Conservation (phyloP, 2,113 vertebrate genomes). For the Stigmatopora nigra region DNA sequence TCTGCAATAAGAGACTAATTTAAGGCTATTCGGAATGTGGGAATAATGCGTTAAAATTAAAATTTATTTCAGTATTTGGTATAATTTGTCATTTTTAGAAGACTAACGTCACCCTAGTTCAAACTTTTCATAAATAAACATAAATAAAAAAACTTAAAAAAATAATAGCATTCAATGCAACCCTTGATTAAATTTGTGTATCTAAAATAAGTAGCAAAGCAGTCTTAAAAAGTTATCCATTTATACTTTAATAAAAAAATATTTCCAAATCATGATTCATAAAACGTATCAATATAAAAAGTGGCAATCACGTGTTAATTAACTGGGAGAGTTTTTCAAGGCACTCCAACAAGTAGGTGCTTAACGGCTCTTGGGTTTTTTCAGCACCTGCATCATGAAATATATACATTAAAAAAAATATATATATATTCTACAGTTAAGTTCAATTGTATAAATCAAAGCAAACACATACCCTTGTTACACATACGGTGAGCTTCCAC, state of each 20-base stretch:
- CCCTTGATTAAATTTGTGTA: not conserved
- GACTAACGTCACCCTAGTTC: too few relatives aligned
- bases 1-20: too few relatives aligned
- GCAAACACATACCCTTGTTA: conserved; percentile 73
- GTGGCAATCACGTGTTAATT: conserved; percentile 53
- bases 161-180: not conserved
- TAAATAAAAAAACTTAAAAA: not conserved
- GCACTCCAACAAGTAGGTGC: conserved; percentile 79
- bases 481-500: conserved; percentile 74
- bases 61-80: too few relatives aligned
- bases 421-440: not conserved
- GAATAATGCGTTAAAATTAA: too few relatives aligned
- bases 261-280: conserved; percentile 22
- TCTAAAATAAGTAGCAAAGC: not conserved
- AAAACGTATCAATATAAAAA: conserved; percentile 29
- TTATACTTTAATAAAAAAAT: conserved; percentile 40
- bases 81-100: too few relatives aligned
- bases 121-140: too few relatives aligned
- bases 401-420: not conserved
- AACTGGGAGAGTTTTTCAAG: conserved; percentile 80
- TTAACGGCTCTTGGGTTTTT: conserved; percentile 62
- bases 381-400: conserved; percentile 60
- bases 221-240: not conserved
- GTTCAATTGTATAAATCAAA: conserved; percentile 14
- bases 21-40: too few relatives aligned